Conservation (phyloP, 2,113 vertebrate genomes). For the Columba livia region DNA sequence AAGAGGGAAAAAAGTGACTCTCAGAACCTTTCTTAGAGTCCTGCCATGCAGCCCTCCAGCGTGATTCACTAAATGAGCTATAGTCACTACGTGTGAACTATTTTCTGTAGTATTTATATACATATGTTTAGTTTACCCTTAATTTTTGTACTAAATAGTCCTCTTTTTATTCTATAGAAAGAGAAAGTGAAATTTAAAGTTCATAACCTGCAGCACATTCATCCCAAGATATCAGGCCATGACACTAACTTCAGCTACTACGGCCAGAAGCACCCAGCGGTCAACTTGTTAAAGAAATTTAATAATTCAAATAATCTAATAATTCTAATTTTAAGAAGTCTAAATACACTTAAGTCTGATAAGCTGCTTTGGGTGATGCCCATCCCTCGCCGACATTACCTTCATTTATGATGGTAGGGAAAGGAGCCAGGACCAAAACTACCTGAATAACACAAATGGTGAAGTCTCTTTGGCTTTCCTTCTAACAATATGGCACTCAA, state of each 20-base stretch:
- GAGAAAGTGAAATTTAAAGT: background rate
- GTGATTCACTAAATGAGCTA: background rate
- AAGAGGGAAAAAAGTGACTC: background rate
- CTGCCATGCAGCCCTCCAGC: background rate
- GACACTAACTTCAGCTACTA: background rate
- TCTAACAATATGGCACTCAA: background rate
- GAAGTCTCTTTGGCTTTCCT: background rate
- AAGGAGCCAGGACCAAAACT: background rate
- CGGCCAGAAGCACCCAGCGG: background rate
- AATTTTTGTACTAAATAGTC: background rate
- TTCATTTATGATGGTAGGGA: background rate
- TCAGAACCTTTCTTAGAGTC: background rate
- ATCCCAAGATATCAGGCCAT: background rate
- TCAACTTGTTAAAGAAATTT: background rate
- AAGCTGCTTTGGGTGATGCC: background rate
- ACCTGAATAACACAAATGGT: background rate
- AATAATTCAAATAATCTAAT: background rate
- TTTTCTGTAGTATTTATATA: background rate
- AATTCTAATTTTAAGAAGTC: background rate
- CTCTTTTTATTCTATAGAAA: background rate
- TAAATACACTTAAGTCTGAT: background rate
- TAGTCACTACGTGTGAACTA: accelerated
- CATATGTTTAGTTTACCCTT: background rate
- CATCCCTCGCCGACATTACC: background rate
- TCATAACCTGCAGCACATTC: background rate